phyloP scores from a whole-genome alignment of 2,888 invertebrate species.

The Meloe dianella region DNA sequence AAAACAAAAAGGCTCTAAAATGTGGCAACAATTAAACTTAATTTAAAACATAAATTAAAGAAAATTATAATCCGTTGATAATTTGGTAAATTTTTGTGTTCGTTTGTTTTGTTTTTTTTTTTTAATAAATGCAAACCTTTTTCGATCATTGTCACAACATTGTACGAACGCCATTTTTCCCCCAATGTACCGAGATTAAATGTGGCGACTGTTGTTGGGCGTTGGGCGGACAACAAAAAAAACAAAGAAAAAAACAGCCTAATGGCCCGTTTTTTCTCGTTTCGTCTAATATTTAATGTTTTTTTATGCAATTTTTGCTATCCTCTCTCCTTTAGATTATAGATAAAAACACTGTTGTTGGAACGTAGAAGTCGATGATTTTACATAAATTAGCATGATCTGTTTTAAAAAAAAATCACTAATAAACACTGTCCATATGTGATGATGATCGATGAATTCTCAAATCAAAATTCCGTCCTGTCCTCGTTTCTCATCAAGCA shows the following conservation, averaged over 20 bases:
- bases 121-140: constrained; percentile 60
- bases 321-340: no score
- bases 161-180: constrained; percentile 60
- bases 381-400: neutral
- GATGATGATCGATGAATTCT: neutral
- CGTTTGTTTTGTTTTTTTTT: constrained; percentile 51
- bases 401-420: neutral
- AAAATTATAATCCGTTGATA: constrained; percentile 35
- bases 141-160: constrained; percentile 54
- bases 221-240: neutral
- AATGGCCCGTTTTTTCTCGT: no score
- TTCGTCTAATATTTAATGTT: no score
- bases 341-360: no score
- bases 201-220: neutral
- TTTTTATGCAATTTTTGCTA: no score
- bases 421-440: constrained; percentile 1
- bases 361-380: no score
- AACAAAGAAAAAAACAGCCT: no score
- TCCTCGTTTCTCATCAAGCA: neutral
- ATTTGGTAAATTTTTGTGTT: constrained; percentile 53
- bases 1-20: constrained; percentile 11
- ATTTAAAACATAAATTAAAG: neutral
- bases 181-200: constrained; percentile 23
- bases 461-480: neutral
- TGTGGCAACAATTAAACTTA: neutral